These are phyloP conservation scores for Karalla daura DNA, from an alignment of 2,797 vertebrate genomes.

Conservation along the genomic window DNA sequence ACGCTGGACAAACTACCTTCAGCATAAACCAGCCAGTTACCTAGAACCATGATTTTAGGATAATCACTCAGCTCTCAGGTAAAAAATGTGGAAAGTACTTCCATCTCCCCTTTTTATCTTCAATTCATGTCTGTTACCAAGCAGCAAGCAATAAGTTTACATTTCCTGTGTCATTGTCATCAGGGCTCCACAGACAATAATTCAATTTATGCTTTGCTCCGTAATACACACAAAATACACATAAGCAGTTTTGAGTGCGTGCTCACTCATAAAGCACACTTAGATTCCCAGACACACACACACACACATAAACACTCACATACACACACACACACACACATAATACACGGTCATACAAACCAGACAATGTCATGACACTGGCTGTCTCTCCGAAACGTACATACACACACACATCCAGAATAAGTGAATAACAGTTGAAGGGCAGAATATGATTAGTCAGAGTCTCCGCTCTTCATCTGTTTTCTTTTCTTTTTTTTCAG, in stretches of 20 bases:
- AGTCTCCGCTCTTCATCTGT: constrained; percentile 34
- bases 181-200: constrained; percentile 46
- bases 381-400: neutral
- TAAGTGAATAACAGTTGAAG: constrained; percentile 38
- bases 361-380: constrained; percentile 2
- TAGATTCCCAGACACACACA: too few relatives aligned
- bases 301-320: neutral
- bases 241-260: neutral
- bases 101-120: neutral
- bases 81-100: constrained; percentile 4
- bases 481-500: constrained; percentile 23
- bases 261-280: neutral
- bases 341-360: neutral
- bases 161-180: constrained; percentile 31
- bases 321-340: neutral
- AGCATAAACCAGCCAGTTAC: neutral
- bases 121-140: neutral
- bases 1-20: neutral
- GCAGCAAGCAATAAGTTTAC: constrained; percentile 9
- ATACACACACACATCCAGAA: constrained; percentile 20
- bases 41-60: neutral
- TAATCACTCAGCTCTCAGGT: neutral
- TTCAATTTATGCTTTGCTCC: constrained; percentile 25
- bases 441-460: constrained; percentile 62
- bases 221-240: neutral